These are phyloP conservation scores for Crambe crambe DNA, from an alignment of 37 sponge, comb jelly and placozoan species.

Conservation along the genomic window DNA sequence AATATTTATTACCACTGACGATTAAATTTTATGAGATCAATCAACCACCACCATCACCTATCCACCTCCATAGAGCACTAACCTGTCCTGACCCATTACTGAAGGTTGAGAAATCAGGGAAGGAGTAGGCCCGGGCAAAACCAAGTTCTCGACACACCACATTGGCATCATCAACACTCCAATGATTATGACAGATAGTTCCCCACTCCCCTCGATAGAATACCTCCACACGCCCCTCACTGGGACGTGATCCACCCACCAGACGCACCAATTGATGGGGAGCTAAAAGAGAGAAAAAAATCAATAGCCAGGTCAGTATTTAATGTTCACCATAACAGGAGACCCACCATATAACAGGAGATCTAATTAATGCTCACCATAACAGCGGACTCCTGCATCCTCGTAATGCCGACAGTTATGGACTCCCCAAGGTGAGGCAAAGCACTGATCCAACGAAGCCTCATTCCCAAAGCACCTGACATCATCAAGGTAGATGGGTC, in stretches of 20 bases:
- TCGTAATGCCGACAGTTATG: conserved; percentile 59
- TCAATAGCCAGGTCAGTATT: too few species aligned
- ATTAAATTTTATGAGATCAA: too few species aligned
- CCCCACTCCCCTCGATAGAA: conserved; percentile 70
- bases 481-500: conserved; percentile 61
- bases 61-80: too few species aligned
- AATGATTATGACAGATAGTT: conserved; percentile 70
- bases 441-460: conserved; percentile 32
- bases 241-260: conserved; percentile 20
- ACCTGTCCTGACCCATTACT: conserved; percentile 39
- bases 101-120: conserved; percentile 17
- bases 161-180: conserved; percentile 54
- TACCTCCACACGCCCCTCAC: conserved; percentile 65
- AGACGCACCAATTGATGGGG: conserved; percentile 39
- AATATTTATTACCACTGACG: too few species aligned
- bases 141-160: conserved; percentile 70
- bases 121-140: conserved; percentile 33
- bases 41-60: too few species aligned
- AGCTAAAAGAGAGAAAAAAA: neutral
- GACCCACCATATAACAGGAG: neutral
- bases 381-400: conserved; percentile 69
- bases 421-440: conserved; percentile 11
- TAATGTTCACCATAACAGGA: neutral
- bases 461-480: conserved; percentile 69
- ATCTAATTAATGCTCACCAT: conserved; percentile 32